Conservation (phyloP, 2,888 invertebrate species). For the Strigamia crassipes region DNA sequence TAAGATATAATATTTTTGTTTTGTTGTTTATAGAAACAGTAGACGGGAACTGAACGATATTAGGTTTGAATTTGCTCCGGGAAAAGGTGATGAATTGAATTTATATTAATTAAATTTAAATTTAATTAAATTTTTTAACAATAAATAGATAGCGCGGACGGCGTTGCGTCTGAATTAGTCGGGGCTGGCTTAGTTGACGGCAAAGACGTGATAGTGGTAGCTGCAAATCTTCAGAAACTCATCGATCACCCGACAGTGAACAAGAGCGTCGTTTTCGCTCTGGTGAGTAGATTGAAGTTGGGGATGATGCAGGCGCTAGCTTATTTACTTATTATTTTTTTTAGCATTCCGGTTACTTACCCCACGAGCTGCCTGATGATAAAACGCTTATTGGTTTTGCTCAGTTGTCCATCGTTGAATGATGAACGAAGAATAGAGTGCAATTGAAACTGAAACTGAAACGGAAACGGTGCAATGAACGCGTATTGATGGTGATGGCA, state of each 20-base stretch:
- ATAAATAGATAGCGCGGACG: constrained; percentile 69
- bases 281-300: constrained; percentile 65
- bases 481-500: no score
- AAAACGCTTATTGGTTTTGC: constrained; percentile 95
- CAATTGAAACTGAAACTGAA: background rate
- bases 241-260: constrained; percentile 70
- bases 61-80: constrained; percentile 91
- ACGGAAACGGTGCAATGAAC: background rate
- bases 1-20: no score
- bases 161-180: constrained; percentile 90
- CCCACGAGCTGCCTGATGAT: constrained; percentile 82
- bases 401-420: constrained; percentile 93
- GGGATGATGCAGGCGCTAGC: no score
- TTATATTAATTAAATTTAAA: no score
- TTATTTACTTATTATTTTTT: constrained; percentile 46
- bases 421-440: background rate
- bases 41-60: constrained; percentile 94
- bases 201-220: constrained; percentile 88
- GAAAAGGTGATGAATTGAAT: constrained; percentile 63
- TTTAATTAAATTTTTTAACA: no score
- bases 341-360: constrained; percentile 62
- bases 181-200: constrained; percentile 90
- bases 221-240: constrained; percentile 86
- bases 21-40: constrained; percentile 70
- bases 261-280: constrained; percentile 77